Percentiles rank a stretch among this genome's conserved stretches.
phyloP scores from a whole-genome alignment of 2,797 vertebrate genomes.

The Macropus fuliginosus region DNA sequence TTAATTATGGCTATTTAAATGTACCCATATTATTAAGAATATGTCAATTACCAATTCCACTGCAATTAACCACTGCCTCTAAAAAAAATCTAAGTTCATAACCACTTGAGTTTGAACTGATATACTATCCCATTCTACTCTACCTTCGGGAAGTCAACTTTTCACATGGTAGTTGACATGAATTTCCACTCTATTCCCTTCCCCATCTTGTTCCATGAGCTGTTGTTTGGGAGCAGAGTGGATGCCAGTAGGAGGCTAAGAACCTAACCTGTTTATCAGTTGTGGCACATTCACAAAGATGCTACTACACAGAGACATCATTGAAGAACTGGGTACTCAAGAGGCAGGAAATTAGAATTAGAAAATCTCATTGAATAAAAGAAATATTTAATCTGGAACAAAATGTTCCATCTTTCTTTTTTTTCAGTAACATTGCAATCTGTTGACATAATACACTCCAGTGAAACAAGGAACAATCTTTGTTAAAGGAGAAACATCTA shows the following conservation, averaged over 20 bases:
- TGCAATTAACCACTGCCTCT: not conserved
- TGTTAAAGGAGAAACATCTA: slow-evolving; percentile 67
- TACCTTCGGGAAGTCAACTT: not conserved
- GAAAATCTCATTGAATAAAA: slow-evolving; percentile 58
- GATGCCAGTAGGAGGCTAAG: not conserved
- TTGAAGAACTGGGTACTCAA: slow-evolving; percentile 9
- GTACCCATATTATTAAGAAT: not conserved
- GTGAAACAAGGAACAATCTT: slow-evolving; percentile 77
- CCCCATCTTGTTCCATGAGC: not conserved
- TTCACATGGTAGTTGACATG: not conserved
- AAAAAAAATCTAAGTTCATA: slow-evolving; percentile 8
- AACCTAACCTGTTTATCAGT: not conserved
- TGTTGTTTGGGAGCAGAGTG: slow-evolving; percentile 10
- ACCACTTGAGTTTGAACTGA: not conserved
- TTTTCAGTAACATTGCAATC: slow-evolving; percentile 65
- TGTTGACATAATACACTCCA: slow-evolving; percentile 70
- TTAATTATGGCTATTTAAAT: not conserved
- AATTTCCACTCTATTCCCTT: not conserved
- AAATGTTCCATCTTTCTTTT: slow-evolving; percentile 66
- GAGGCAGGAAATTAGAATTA: slow-evolving; percentile 68
- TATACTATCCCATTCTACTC: not conserved
- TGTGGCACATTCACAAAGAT: slow-evolving; percentile 18
- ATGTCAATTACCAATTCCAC: not conserved
- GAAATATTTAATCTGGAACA: slow-evolving; percentile 70
- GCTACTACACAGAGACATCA: not conserved